phyloP scores from a whole-genome alignment of 2,797 vertebrate species.

The Melanotaenia nigrans region DNA sequence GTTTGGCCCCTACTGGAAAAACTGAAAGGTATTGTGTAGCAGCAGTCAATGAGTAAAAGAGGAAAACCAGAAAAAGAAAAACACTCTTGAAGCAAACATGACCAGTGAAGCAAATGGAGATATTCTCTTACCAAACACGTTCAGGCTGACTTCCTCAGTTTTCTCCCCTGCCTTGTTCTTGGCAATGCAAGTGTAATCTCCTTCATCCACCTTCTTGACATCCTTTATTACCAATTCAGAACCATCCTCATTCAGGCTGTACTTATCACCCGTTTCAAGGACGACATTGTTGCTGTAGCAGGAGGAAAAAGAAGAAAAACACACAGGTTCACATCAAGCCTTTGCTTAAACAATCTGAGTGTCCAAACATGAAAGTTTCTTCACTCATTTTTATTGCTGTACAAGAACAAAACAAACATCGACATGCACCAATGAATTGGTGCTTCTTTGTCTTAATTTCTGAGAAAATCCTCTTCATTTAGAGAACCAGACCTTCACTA shows the following conservation, averaged over 20 bases:
- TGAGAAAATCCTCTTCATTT: not conserved
- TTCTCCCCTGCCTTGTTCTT: slow-evolving; percentile 96
- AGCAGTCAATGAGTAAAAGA: slow-evolving; percentile 49
- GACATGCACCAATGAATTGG: not conserved
- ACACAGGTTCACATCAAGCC: slow-evolving; percentile 30
- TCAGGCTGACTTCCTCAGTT: slow-evolving; percentile 91
- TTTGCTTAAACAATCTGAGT: slow-evolving; percentile 38
- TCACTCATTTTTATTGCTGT: not conserved
- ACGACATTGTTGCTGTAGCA: slow-evolving; percentile 76
- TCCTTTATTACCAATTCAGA: slow-evolving; percentile 90
- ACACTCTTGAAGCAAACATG: not conserved
- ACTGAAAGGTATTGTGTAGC: slow-evolving; percentile 10
- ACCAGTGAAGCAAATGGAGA: slow-evolving; percentile 11
- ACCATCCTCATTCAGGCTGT: slow-evolving; percentile 90
- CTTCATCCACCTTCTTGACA: slow-evolving; percentile 93
- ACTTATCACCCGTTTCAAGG: slow-evolving; percentile 86
- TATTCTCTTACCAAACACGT: slow-evolving; percentile 91
- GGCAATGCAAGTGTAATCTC: slow-evolving; percentile 94
- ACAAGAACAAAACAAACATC: slow-evolving; percentile 18
- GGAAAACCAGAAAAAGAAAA: slow-evolving; percentile 14
- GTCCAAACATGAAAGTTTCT: slow-evolving; percentile 35
- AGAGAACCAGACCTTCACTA: slow-evolving; percentile 25
- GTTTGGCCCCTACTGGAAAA: slow-evolving; percentile 20
- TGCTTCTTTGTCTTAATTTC: not conserved
- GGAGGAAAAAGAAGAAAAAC: slow-evolving; percentile 11